A percentile compares a stretch with the other conserved stretches of the same genome.
phyloP scores from a whole-genome alignment of 2,113 vertebrate genomes.

The Clinocottus analis region DNA sequence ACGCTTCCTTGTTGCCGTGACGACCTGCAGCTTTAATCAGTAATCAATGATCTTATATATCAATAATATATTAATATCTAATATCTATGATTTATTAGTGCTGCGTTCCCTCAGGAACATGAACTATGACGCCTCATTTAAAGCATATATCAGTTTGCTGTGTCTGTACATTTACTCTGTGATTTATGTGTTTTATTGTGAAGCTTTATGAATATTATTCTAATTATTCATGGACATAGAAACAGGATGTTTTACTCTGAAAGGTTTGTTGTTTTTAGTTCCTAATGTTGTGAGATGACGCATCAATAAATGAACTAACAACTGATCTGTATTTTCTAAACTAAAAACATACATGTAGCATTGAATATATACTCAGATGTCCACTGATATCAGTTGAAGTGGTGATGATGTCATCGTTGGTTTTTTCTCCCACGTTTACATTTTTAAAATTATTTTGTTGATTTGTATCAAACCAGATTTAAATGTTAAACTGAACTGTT shows the following conservation, averaged over 20 bases:
- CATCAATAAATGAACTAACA: not conserved
- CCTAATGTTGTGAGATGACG: not conserved
- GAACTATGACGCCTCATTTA: not conserved
- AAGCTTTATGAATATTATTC: not conserved
- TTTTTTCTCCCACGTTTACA: not conserved
- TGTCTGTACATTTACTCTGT: not conserved
- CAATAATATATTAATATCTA: too few species aligned
- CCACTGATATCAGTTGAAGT: not conserved
- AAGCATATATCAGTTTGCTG: not conserved
- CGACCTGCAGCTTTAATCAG: not conserved
- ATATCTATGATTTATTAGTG: not conserved
- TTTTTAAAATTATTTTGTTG: not conserved
- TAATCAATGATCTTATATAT: not conserved
- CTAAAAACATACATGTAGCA: not conserved
- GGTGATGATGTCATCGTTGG: not conserved
- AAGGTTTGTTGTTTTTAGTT: not conserved
- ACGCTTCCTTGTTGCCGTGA: not conserved
- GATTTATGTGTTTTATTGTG: not conserved
- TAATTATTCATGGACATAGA: not conserved
- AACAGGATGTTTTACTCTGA: constrained; percentile 1
- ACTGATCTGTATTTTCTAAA: too few species aligned
- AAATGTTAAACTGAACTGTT: not conserved
- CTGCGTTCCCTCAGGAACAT: not conserved
- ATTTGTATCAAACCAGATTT: not conserved
- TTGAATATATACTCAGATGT: not conserved